These are phyloP conservation scores for Drosophila bocki DNA, from an alignment of 1,140 invertebrate genomes.

Conservation along the genomic window DNA sequence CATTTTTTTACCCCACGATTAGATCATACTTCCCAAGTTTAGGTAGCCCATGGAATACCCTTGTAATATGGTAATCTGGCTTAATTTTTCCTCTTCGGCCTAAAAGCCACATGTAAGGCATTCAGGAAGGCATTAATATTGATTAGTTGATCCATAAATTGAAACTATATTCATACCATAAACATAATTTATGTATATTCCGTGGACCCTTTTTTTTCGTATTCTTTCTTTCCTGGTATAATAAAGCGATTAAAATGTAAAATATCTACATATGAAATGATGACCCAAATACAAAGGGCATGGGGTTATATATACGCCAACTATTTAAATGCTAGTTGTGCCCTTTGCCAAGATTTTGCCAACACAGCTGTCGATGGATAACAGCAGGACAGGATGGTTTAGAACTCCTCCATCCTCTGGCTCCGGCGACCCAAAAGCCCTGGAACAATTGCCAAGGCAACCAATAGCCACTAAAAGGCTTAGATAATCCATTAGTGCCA, in stretches of 20 bases:
- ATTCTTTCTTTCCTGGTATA: conserved; percentile 27
- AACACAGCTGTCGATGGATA: conserved; percentile 58
- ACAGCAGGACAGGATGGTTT: neutral
- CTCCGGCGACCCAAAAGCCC: conserved; percentile 32
- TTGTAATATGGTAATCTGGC: conserved; percentile 32
- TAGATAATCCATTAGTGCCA: conserved; percentile 82
- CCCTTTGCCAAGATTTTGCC: conserved; percentile 53
- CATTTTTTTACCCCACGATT: conserved; percentile 7
- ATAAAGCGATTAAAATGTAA: conserved; percentile 63
- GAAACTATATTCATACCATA: conserved; percentile 35
- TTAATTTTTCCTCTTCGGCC: neutral
- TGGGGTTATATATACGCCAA: neutral
- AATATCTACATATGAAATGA: conserved; percentile 57
- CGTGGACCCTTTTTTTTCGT: conserved; percentile 15
- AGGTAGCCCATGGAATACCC: conserved; percentile 5
- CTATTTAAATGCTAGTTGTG: conserved; percentile 38
- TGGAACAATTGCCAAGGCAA: conserved; percentile 62
- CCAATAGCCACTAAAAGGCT: conserved; percentile 80
- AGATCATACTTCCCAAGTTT: conserved; percentile 23
- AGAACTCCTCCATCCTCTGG: neutral
- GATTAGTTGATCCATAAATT: conserved; percentile 57
- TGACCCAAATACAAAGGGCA: conserved; percentile 11
- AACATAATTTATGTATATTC: conserved; percentile 33
- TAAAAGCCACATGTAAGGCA: conserved; percentile 19
- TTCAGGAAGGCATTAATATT: conserved; percentile 61